These are phyloP conservation scores for Thysanoteuthis rhombus DNA, from an alignment of 2,888 invertebrate species.

Conservation along the genomic window DNA sequence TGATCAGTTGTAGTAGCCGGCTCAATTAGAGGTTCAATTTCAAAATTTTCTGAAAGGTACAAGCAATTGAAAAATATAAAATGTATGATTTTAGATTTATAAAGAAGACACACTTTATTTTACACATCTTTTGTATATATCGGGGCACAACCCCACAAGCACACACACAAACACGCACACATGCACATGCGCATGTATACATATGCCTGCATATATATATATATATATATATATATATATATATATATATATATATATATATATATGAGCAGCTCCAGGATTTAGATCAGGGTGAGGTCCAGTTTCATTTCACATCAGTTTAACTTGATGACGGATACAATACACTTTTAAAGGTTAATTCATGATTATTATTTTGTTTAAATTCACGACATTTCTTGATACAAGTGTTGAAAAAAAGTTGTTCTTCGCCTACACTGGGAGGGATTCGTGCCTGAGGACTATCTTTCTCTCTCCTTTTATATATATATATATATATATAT, in stretches of 20 bases:
- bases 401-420: too few relatives aligned
- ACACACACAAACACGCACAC: not conserved
- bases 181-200: not conserved
- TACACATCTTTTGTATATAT: too few relatives aligned
- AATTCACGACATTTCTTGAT: too few relatives aligned
- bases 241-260: not conserved
- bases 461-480: not conserved
- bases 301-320: too few relatives aligned
- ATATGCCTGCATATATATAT: not conserved
- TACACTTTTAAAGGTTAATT: too few relatives aligned
- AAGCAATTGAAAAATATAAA: not conserved
- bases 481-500: not conserved
- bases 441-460: too few relatives aligned
- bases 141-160: not conserved
- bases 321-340: too few relatives aligned
- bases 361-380: too few relatives aligned
- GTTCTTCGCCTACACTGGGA: too few relatives aligned
- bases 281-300: too few relatives aligned
- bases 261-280: not conserved
- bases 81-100: not conserved
- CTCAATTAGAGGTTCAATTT: slow-evolving; percentile 54
- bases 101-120: too few relatives aligned
- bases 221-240: not conserved
- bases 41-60: slow-evolving; percentile 51
- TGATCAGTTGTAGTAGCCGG: slow-evolving; percentile 43